Percentiles rank a stretch among this genome's conserved stretches.
phyloP scores from a whole-genome alignment of 2,113 vertebrate species.

The Sinocyclocheilus grahami region DNA sequence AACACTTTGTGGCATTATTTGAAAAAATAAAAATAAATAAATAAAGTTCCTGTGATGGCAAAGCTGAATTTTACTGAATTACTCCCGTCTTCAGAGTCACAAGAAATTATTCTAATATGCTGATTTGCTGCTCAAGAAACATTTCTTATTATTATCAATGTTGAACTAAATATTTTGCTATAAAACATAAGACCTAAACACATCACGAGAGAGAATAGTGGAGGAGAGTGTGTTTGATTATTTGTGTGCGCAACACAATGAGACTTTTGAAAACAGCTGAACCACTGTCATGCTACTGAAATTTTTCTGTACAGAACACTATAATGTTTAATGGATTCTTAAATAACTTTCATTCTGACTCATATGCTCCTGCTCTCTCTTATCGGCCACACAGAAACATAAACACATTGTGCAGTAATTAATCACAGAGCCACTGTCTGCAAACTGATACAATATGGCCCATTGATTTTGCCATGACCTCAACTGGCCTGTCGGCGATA shows the following conservation, averaged over 20 bases:
- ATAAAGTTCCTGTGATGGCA: not conserved
- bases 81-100: not conserved
- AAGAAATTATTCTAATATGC: not conserved
- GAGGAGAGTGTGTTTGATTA: not conserved
- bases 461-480: conserved; percentile 66
- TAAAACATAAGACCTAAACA: not conserved
- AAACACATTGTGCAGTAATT: conserved; percentile 57
- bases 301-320: not conserved
- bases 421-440: conserved; percentile 58
- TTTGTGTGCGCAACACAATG: not conserved
- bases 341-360: not conserved
- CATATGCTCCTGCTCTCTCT: not conserved
- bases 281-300: not conserved
- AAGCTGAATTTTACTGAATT: not conserved
- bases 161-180: not conserved
- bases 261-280: not conserved
- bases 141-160: not conserved
- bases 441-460: conserved; percentile 62
- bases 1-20: not conserved
- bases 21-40: not conserved
- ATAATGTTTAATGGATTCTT: not conserved
- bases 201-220: not conserved
- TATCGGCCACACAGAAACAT: conserved; percentile 19
- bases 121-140: not conserved
- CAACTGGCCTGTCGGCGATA: conserved; percentile 4